Percentiles rank a stretch among this genome's conserved stretches.
Conservation (phyloP, 2,888 invertebrate species). For the Drosophila emarginata region DNA sequence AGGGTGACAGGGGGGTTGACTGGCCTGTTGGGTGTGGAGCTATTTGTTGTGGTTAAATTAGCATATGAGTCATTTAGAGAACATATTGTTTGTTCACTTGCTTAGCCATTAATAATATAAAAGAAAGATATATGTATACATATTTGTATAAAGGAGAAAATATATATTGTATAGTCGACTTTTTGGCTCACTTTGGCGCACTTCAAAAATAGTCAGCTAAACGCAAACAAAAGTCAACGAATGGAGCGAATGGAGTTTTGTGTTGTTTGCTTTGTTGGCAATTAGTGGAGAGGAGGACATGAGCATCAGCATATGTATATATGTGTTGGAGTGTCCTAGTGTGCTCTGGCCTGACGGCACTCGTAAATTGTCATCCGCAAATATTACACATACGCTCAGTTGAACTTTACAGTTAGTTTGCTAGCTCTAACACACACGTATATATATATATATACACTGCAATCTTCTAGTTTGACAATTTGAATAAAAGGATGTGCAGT, state of each 20-base stretch:
- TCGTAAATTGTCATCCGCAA: conserved; percentile 70
- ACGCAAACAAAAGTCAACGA: conserved; percentile 30
- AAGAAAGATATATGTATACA: not conserved
- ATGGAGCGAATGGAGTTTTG: conserved; percentile 13
- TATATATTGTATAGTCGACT: conserved; percentile 46
- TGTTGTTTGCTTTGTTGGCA: conserved; percentile 47
- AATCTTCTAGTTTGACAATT: conserved; percentile 54
- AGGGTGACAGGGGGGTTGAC: conserved; percentile 9
- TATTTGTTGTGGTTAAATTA: conserved; percentile 59
- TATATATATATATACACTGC: not conserved
- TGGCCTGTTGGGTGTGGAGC: conserved; percentile 7
- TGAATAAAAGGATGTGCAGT: conserved; percentile 69
- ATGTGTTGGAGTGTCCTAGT: not conserved
- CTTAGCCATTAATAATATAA: conserved; percentile 70
- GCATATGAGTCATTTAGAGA: conserved; percentile 65
- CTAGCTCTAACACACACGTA: not conserved
- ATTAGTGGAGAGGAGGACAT: conserved; percentile 44
- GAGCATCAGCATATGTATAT: not conserved
- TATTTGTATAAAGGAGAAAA: conserved; percentile 12
- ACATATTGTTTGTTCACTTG: conserved; percentile 33
- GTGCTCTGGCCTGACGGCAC: conserved; percentile 23
- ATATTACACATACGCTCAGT: conserved; percentile 74
- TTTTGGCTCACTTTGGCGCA: conserved; percentile 55
- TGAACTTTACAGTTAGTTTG: conserved; percentile 62
- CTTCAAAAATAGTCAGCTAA: conserved; percentile 54